Percentiles rank a stretch among this genome's conserved stretches.
These are phyloP conservation scores for Cisticola juncidis DNA, from an alignment of 2,113 vertebrate genomes.

Conservation along the genomic window DNA sequence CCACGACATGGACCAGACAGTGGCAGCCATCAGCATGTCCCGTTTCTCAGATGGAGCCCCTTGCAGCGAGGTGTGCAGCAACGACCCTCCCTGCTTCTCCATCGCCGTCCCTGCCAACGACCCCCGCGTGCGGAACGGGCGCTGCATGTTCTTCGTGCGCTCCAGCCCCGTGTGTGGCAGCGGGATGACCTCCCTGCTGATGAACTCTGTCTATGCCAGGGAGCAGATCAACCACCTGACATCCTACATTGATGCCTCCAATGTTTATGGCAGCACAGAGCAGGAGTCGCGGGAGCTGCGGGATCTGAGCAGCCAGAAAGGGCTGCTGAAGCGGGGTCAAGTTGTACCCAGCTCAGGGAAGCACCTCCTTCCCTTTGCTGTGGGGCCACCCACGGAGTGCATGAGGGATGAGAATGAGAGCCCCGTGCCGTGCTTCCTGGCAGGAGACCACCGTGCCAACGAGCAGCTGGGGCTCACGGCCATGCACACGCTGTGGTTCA, in stretches of 20 bases:
- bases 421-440: slow-evolving; percentile 71
- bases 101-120: slow-evolving; percentile 65
- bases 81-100: slow-evolving; percentile 73
- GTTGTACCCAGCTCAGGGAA: slow-evolving; percentile 58
- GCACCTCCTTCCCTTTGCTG: slow-evolving; percentile 67
- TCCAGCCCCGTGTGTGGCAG: slow-evolving; percentile 73
- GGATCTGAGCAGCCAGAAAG: slow-evolving; percentile 38
- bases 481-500: slow-evolving; percentile 77
- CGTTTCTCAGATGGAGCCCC: slow-evolving; percentile 68
- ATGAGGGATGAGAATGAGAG: slow-evolving; percentile 75
- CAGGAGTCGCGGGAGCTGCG: slow-evolving; percentile 63
- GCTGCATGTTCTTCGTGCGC: slow-evolving; percentile 77
- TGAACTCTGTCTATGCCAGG: slow-evolving; percentile 73
- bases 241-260: slow-evolving; percentile 73
- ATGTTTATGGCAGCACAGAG: slow-evolving; percentile 71
- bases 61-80: slow-evolving; percentile 71
- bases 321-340: slow-evolving; percentile 65
- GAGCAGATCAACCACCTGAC: slow-evolving; percentile 78
- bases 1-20: slow-evolving; percentile 73
- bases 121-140: slow-evolving; percentile 65
- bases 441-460: slow-evolving; percentile 73
- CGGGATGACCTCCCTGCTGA: slow-evolving; percentile 74
- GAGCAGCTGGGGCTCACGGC: slow-evolving; percentile 74
- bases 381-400: slow-evolving; percentile 73
- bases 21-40: slow-evolving; percentile 76